Evolutionary conservation across 1,140 invertebrate genomes (phyloP), one percentile per base, ranked within the genome.

Genomic region (Diorhabda carinulata): DNA sequence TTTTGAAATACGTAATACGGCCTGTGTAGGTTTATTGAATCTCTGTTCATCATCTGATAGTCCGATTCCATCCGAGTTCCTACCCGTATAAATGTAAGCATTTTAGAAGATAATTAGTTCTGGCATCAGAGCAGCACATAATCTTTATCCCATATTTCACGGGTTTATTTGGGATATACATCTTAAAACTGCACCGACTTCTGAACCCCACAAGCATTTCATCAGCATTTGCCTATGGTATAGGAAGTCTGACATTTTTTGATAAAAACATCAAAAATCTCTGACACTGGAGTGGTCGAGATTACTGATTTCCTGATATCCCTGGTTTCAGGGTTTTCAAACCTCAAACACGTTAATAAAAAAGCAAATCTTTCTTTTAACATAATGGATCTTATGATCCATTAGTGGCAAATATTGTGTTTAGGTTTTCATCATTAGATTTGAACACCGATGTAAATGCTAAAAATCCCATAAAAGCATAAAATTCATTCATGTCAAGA

Each of bases 141-240:
- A 70, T 65, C 45, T 70, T 70, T 2, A 70, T 60, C 5, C 68
- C 68, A 66, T 66, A 70, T 47, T 61, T 65, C 5, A 44, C 5
- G 4, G 63, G 64, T 60, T 70, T 70, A 41, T 5, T 66, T 57
- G 66, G 58, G 7, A 70, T 61, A 44, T 70, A 70, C 4, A 62
- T 4, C 40, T 63, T 4, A 52, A 70, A 70, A n/a, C 41, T 42
- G 41, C 69, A 70, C 61, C 58, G 56, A 9, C 47, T 41, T 44
- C 69, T 52, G 43, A 70, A 70, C 6, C 59, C 47, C n/a, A 66
- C 69, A 7, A 66, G 43, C 58, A 66, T 66, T 9, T 62, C 69
- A 64, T 67, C 64, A 9, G 66, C n/a, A n/a, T n/a, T n/a, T 41
- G 10, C 45, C 5, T 52, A 52, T 6, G 5, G 45, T 6, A 6